A percentile compares a stretch with the other conserved stretches of the same genome.
Evolutionary conservation across 2,888 invertebrate species (phyloP).

Genomic region (Epirrhoe alternata): DNA sequence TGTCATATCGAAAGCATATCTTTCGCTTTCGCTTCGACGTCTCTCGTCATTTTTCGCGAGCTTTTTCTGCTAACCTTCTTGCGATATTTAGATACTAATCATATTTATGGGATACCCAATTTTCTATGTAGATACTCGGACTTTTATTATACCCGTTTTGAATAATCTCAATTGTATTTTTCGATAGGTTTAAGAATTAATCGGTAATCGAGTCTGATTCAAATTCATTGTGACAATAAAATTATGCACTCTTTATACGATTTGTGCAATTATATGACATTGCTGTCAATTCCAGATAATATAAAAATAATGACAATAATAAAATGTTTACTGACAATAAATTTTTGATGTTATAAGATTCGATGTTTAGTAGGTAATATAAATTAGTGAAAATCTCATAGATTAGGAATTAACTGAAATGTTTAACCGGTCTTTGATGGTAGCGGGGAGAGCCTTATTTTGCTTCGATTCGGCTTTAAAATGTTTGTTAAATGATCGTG

Average conservation of each 20-base stretch:
- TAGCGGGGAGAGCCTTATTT: conserved; percentile 47
- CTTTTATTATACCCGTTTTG: conserved; percentile 63
- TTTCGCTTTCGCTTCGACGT: conserved; percentile 69
- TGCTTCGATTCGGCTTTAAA: conserved; percentile 45
- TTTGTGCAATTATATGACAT: conserved; percentile 71
- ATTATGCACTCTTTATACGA: conserved; percentile 55
- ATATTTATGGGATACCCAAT: conserved; percentile 63
- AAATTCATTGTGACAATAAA: conserved; percentile 71
- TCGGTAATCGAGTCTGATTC: conserved; percentile 49
- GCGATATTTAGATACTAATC: conserved; percentile 70
- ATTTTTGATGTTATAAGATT: conserved; percentile 64
- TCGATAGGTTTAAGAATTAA: conserved; percentile 70
- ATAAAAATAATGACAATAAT: conserved; percentile 65
- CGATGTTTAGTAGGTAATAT: conserved; percentile 63
- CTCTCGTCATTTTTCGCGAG: conserved; percentile 61
- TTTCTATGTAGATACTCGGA: conserved; percentile 74
- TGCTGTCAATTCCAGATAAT: conserved; percentile 74
- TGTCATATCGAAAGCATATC: conserved; percentile 82
- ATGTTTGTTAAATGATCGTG: conserved; percentile 35
- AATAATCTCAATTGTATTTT: conserved; percentile 74
- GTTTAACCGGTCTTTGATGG: conserved; percentile 42
- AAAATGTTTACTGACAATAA: conserved; percentile 68
- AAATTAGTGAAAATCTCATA: conserved; percentile 48
- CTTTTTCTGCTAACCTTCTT: conserved; percentile 62
- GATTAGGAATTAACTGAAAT: conserved; percentile 50